These are phyloP conservation scores for Mesoclemmys tuberculata DNA, from an alignment of 2,113 vertebrate species.

Conservation along the genomic window DNA sequence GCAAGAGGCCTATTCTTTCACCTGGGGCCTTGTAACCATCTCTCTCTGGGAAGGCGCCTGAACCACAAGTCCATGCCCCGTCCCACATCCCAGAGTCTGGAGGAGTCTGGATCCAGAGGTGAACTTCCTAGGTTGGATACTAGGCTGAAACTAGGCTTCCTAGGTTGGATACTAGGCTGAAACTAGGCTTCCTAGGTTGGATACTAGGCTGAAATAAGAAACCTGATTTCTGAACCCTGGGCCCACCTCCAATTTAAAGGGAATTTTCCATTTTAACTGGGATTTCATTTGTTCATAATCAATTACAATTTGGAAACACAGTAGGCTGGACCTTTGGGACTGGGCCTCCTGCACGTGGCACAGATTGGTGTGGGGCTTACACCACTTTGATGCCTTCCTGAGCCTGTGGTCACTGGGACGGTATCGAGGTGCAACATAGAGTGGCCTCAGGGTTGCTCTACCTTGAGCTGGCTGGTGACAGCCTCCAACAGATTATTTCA, in stretches of 20 bases:
- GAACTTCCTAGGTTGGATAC: not conserved
- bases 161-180: too few relatives aligned
- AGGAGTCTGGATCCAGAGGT: not conserved
- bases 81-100: not conserved
- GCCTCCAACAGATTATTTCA: not conserved
- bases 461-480: not conserved
- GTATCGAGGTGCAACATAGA: not conserved
- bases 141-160: too few relatives aligned
- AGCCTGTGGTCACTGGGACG: not conserved
- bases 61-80: not conserved
- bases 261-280: not conserved
- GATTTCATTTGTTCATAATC: not conserved
- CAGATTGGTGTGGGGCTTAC: not conserved
- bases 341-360: not conserved
- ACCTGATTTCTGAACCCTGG: not conserved
- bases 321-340: not conserved
- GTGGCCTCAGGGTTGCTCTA: not conserved
- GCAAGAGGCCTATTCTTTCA: accelerated
- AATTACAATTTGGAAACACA: not conserved
- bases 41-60: not conserved
- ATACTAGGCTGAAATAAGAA: not conserved
- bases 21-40: not conserved
- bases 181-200: not conserved
- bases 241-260: not conserved
- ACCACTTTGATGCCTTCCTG: not conserved